Conservation (phyloP, 2,888 invertebrate genomes). For the Drosophila glabriapex region DNA sequence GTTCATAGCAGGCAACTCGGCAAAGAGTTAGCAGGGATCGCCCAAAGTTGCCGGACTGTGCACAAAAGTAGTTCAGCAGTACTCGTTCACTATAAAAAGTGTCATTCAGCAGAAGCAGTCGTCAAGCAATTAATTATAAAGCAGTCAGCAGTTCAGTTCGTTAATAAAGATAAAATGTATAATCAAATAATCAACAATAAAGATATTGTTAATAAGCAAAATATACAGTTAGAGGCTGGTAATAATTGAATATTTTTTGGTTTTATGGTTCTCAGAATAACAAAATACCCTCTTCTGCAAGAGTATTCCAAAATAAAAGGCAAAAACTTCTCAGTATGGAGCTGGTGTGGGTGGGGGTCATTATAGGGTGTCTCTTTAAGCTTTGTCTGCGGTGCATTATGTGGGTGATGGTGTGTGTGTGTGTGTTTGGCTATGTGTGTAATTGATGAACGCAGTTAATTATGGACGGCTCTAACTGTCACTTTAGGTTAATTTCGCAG, state of each 20-base stretch:
- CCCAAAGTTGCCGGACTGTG: background rate
- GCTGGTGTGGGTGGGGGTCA: background rate
- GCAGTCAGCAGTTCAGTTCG: background rate
- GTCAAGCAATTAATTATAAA: background rate
- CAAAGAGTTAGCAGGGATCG: background rate
- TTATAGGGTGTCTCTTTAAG: slow-evolving; percentile 28
- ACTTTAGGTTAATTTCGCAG: slow-evolving; percentile 46
- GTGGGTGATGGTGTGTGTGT: slow-evolving; percentile 16
- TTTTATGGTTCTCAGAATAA: background rate
- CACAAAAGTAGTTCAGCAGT: background rate
- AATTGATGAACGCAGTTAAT: slow-evolving; percentile 68
- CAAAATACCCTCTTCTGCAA: background rate
- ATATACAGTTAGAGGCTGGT: background rate
- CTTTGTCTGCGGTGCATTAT: slow-evolving; percentile 34
- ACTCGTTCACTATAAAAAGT: background rate
- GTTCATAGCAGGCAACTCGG: background rate
- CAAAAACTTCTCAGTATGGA: slow-evolving; percentile 9
- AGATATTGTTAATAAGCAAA: background rate
- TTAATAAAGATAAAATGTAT: background rate
- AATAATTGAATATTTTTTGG: background rate
- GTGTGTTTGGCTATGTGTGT: slow-evolving; percentile 29
- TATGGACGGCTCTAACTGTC: slow-evolving; percentile 63
- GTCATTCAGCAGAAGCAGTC: background rate
- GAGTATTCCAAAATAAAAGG: slow-evolving; percentile 5
- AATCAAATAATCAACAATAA: background rate